Percentiles rank a stretch among this genome's conserved stretches.
These are phyloP conservation scores for Tachysurus fulvidraco DNA, from an alignment of 2,113 vertebrate species.

Conservation along the genomic window DNA sequence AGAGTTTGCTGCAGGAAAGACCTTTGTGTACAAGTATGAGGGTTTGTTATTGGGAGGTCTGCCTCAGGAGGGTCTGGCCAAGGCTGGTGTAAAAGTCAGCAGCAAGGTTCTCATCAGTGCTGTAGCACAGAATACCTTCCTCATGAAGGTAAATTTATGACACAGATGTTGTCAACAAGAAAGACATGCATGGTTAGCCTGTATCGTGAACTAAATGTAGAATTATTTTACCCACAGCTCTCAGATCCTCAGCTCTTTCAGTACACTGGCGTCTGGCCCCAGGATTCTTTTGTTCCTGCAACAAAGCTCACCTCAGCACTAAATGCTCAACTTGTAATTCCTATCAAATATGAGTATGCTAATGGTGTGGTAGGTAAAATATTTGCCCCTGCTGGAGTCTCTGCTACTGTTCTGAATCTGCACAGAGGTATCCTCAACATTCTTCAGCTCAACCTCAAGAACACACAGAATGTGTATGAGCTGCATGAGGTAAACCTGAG, in stretches of 20 bases:
- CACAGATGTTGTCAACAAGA: constrained; percentile 60
- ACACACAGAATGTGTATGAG: constrained; percentile 79
- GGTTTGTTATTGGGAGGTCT: constrained; percentile 70
- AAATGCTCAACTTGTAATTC: constrained; percentile 62
- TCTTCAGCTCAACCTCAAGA: constrained; percentile 77
- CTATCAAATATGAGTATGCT: constrained; percentile 77
- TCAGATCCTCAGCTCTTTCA: constrained; percentile 69
- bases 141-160: constrained; percentile 57
- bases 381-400: constrained; percentile 67
- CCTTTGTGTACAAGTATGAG: constrained; percentile 76
- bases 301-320: constrained; percentile 68
- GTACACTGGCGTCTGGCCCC: constrained; percentile 74
- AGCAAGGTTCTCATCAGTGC: constrained; percentile 73
- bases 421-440: constrained; percentile 76
- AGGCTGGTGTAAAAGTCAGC: constrained; percentile 70
- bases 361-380: constrained; percentile 73
- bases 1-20: constrained; percentile 67
- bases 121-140: constrained; percentile 43
- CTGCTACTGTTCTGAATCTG: constrained; percentile 71
- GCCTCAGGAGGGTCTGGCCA: constrained; percentile 72
- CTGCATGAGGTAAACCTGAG: constrained; percentile 80
- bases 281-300: constrained; percentile 65
- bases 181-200: not conserved
- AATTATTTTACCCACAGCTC: constrained; percentile 62
- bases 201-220: not conserved